phyloP scores from a whole-genome alignment of 2,113 vertebrate genomes.

The Hemibagrus wyckioides region DNA sequence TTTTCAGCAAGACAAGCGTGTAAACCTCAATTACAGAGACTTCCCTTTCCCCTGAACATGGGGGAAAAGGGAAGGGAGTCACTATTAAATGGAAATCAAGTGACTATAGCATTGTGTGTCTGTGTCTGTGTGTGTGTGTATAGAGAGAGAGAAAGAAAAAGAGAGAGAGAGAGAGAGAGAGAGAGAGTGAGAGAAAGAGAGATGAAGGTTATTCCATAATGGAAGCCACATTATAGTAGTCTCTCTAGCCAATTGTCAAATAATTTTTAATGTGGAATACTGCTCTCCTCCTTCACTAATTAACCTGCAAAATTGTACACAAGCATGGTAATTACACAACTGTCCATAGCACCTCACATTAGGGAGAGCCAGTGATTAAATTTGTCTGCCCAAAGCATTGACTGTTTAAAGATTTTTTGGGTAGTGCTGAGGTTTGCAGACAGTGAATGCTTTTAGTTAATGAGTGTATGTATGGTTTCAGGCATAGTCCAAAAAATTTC shows the following conservation, averaged over 20 bases:
- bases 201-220: conserved; percentile 39
- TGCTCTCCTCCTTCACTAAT: neutral
- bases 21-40: conserved; percentile 76
- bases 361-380: neutral
- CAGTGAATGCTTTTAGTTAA: neutral
- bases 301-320: conserved; percentile 6
- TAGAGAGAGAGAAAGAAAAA: neutral
- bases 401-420: neutral
- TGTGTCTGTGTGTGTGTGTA: conserved; percentile 13
- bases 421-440: neutral
- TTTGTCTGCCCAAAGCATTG: neutral
- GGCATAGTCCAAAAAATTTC: neutral
- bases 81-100: conserved; percentile 37
- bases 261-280: conserved; percentile 18
- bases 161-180: conserved; percentile 6
- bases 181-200: neutral
- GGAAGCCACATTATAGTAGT: neutral
- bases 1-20: conserved; percentile 79
- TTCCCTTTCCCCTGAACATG: conserved; percentile 55
- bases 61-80: conserved; percentile 34
- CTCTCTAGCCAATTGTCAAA: conserved; percentile 30
- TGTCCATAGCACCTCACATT: neutral
- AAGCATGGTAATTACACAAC: neutral
- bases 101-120: conserved; percentile 19
- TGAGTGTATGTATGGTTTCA: neutral